Percentiles rank a stretch among this genome's conserved stretches.
Evolutionary conservation across 2,888 invertebrate species (phyloP).

Genomic region (Bombylius major): DNA sequence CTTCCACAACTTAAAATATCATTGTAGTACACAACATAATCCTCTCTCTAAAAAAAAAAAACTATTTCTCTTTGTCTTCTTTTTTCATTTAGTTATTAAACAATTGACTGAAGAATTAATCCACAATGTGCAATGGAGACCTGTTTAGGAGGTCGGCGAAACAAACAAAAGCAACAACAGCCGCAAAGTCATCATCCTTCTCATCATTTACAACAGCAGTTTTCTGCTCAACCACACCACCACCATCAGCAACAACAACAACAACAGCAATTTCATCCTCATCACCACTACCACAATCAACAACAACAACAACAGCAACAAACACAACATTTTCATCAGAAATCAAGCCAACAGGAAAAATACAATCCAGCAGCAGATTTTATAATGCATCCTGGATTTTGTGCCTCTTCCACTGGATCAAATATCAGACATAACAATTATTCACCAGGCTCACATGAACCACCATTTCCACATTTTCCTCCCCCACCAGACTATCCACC

Average conservation of each 20-base stretch:
- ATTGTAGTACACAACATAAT: too few relatives aligned
- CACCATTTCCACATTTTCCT: slow-evolving; percentile 51
- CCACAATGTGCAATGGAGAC: slow-evolving; percentile 36
- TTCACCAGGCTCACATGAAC: slow-evolving; percentile 11
- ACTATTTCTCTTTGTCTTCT: not conserved
- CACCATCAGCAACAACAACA: slow-evolving; percentile 18
- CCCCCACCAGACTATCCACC: slow-evolving; percentile 46
- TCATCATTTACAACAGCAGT: slow-evolving; percentile 15
- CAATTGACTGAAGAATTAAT: not conserved
- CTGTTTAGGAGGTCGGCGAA: slow-evolving; percentile 33
- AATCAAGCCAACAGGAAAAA: slow-evolving; percentile 4
- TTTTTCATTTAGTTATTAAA: not conserved
- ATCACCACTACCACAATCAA: slow-evolving; percentile 20
- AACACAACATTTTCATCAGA: slow-evolving; percentile 5
- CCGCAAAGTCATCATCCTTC: slow-evolving; percentile 16
- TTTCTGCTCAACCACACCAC: slow-evolving; percentile 18
- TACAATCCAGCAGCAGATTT: not conserved
- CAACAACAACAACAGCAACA: slow-evolving; percentile 16
- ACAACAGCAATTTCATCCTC: slow-evolving; percentile 17
- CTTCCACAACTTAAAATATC: too few relatives aligned
- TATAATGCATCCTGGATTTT: slow-evolving; percentile 3
- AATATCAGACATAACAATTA: slow-evolving; percentile 4
- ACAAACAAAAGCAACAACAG: slow-evolving; percentile 22
- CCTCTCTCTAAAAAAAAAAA: too few relatives aligned
- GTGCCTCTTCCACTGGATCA: not conserved